Evolutionary conservation across 2,113 vertebrate genomes (phyloP).

Genomic region (Dasyurus viverrinus): DNA sequence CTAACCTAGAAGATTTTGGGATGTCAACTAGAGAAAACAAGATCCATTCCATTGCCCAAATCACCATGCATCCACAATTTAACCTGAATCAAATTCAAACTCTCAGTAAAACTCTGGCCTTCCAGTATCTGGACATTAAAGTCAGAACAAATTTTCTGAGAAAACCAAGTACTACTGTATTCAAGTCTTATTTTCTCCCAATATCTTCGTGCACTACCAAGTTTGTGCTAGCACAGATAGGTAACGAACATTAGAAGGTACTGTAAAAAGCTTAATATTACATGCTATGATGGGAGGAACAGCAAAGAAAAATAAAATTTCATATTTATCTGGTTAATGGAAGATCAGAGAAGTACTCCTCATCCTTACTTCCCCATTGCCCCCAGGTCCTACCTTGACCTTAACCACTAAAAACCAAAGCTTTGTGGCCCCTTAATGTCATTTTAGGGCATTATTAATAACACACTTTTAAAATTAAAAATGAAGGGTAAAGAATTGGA

Average conservation of each 20-base stretch:
- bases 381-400: background rate
- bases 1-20: background rate
- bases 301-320: background rate
- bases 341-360: background rate
- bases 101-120: no score
- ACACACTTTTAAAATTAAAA: no score
- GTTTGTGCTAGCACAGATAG: no score
- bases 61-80: background rate
- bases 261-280: no score
- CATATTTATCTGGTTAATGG: background rate
- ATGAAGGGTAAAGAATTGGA: no score
- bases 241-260: no score
- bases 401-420: background rate
- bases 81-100: background rate
- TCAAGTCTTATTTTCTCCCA: background rate
- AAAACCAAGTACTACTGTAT: background rate
- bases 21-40: background rate
- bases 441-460: no score
- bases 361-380: background rate
- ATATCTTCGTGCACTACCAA: background rate
- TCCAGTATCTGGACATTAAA: no score
- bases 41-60: background rate
- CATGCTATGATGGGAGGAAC: no score
- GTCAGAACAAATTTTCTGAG: background rate
- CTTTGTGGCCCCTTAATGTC: background rate